Evolutionary conservation across 1,140 invertebrate genomes (phyloP).

Genomic region (Heliconius nattereri): DNA sequence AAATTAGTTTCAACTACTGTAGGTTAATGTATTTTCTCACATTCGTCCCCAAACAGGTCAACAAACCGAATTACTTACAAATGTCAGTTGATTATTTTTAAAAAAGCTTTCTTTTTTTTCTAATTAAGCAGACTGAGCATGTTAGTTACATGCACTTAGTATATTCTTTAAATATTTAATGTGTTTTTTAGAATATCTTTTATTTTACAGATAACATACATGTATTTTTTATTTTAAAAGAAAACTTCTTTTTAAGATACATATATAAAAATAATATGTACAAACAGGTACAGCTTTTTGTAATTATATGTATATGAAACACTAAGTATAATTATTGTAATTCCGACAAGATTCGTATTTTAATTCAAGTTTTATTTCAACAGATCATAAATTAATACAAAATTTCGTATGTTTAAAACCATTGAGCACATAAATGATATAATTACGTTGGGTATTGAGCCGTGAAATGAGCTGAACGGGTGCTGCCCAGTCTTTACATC

Average conservation of each 20-base stretch:
- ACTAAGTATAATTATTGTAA: no score
- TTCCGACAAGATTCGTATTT: no score
- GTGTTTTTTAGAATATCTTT: no score
- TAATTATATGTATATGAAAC: no score
- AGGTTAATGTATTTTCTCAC: conserved; percentile 45
- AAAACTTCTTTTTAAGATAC: no score
- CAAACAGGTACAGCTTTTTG: no score
- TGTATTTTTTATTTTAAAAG: no score
- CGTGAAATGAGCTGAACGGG: conserved; percentile 59
- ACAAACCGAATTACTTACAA: neutral
- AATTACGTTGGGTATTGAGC: conserved; percentile 62
- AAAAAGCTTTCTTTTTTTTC: neutral
- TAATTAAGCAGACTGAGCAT: neutral
- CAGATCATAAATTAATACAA: neutral
- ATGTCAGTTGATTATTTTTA: neutral
- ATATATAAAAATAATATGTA: no score
- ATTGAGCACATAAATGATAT: conserved; percentile 50
- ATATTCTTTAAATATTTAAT: no score
- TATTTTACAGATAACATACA: no score
- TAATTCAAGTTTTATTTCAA: no score
- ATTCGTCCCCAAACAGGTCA: conserved; percentile 22
- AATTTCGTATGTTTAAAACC: conserved; percentile 47
- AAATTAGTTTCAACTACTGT: conserved; percentile 50
- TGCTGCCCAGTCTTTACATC: conserved; percentile 41
- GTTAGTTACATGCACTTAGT: no score